These are phyloP conservation scores for Arrhopalites spinosus DNA, from an alignment of 2,888 invertebrate species.

Conservation along the genomic window DNA sequence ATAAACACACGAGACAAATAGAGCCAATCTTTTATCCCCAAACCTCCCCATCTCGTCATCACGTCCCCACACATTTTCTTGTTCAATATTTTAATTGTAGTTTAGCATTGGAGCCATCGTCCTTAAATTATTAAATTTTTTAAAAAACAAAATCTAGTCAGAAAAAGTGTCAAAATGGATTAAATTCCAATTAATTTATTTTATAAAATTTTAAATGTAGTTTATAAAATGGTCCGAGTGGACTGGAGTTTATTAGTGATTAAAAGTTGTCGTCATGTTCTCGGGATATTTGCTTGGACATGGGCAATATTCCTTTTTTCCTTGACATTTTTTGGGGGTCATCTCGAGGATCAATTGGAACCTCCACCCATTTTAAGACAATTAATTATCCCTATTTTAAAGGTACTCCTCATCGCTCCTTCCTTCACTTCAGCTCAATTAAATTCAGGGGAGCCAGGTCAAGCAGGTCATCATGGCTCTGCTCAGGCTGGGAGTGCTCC, in stretches of 20 bases:
- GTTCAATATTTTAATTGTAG: too few relatives aligned
- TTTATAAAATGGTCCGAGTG: background rate
- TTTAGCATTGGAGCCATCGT: too few relatives aligned
- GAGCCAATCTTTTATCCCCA: too few relatives aligned
- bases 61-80: too few relatives aligned
- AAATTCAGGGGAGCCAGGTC: background rate
- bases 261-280: background rate
- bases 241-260: conserved; percentile 16
- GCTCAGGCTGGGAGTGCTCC: conserved; percentile 16
- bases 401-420: conserved; percentile 26
- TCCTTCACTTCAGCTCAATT: background rate
- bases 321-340: background rate
- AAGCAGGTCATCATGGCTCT: conserved; percentile 21
- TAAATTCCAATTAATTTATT: too few relatives aligned
- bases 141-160: too few relatives aligned
- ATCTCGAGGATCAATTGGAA: conserved; percentile 2
- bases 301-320: conserved; percentile 26
- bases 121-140: too few relatives aligned
- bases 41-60: too few relatives aligned
- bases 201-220: too few relatives aligned
- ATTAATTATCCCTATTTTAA: conserved; percentile 24
- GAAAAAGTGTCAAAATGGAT: too few relatives aligned
- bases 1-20: too few relatives aligned
- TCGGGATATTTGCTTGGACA: conserved; percentile 25
- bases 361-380: conserved; percentile 15